A percentile compares a stretch with the other conserved stretches of the same genome.
Evolutionary conservation across 1,140 invertebrate genomes (phyloP).

Genomic region (Caenorhabditis briggsae): DNA sequence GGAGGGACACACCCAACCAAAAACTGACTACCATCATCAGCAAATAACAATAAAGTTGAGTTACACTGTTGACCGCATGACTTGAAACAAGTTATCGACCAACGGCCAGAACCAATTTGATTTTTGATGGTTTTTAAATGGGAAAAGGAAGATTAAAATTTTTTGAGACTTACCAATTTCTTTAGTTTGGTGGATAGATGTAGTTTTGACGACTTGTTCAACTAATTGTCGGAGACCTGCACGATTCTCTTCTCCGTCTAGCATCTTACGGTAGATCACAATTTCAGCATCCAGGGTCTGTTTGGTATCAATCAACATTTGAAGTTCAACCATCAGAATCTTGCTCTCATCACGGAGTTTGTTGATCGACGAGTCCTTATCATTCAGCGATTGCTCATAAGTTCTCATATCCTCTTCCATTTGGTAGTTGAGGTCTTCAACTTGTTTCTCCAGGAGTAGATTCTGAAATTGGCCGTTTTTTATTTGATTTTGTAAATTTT

Average conservation of each 20-base stretch:
- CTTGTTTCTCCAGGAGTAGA: slow-evolving; percentile 79
- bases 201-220: slow-evolving; percentile 77
- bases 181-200: slow-evolving; percentile 47
- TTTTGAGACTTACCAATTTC: slow-evolving; percentile 33
- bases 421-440: slow-evolving; percentile 79
- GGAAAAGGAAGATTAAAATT: background rate
- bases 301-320: slow-evolving; percentile 79
- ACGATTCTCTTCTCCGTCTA: slow-evolving; percentile 77
- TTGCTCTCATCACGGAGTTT: slow-evolving; percentile 78
- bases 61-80: slow-evolving; percentile 71
- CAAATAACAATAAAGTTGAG: slow-evolving; percentile 66
- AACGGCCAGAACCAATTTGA: background rate
- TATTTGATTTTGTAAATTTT: background rate
- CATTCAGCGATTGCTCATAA: slow-evolving; percentile 76
- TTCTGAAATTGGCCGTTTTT: slow-evolving; percentile 75
- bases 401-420: slow-evolving; percentile 79
- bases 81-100: slow-evolving; percentile 39
- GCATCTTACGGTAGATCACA: slow-evolving; percentile 78
- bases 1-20: slow-evolving; percentile 6
- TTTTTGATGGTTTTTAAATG: background rate
- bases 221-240: slow-evolving; percentile 77
- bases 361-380: slow-evolving; percentile 77
- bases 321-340: slow-evolving; percentile 78
- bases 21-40: background rate
- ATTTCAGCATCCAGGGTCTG: slow-evolving; percentile 77